Evolutionary conservation across 2,888 invertebrate species (phyloP).

Genomic region (Pristionchus exspectatus): DNA sequence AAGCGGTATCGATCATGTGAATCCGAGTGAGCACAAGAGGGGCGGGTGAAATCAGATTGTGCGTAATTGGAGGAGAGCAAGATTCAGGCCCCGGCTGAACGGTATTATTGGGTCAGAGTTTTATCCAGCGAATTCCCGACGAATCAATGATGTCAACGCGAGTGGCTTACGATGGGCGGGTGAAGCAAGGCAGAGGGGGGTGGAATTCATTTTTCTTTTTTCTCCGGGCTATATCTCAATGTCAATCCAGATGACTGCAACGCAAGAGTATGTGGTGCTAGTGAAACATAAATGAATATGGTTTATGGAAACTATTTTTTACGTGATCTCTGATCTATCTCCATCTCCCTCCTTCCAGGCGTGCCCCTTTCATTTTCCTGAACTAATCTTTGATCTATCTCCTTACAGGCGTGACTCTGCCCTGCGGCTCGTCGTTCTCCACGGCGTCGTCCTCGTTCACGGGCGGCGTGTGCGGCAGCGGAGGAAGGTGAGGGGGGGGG

Average conservation of each 20-base stretch:
- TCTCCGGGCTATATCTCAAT: too few species aligned
- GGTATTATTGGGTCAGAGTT: too few species aligned
- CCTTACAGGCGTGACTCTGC: neutral
- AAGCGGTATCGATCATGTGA: neutral
- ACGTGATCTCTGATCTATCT: too few species aligned
- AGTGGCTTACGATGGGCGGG: too few species aligned
- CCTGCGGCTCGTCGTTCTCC: neutral
- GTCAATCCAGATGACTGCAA: too few species aligned
- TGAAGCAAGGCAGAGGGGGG: too few species aligned
- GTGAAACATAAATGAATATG: neutral
- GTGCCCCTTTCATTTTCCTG: too few species aligned
- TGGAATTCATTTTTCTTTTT: too few species aligned
- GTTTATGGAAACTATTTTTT: neutral
- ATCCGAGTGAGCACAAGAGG: neutral
- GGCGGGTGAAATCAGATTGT: neutral
- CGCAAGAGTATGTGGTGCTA: neutral
- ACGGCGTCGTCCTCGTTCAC: slow-evolving; percentile 2
- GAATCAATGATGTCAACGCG: too few species aligned
- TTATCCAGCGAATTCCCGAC: too few species aligned
- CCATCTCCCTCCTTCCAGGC: too few species aligned
- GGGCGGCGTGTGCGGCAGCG: slow-evolving; percentile 10
- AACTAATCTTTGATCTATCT: neutral
- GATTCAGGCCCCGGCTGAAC: too few species aligned
- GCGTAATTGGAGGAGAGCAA: neutral
- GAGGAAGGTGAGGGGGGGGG: neutral